These are phyloP conservation scores for Acutogordius australiensis DNA, from an alignment of 2,888 invertebrate genomes.

Conservation along the genomic window DNA sequence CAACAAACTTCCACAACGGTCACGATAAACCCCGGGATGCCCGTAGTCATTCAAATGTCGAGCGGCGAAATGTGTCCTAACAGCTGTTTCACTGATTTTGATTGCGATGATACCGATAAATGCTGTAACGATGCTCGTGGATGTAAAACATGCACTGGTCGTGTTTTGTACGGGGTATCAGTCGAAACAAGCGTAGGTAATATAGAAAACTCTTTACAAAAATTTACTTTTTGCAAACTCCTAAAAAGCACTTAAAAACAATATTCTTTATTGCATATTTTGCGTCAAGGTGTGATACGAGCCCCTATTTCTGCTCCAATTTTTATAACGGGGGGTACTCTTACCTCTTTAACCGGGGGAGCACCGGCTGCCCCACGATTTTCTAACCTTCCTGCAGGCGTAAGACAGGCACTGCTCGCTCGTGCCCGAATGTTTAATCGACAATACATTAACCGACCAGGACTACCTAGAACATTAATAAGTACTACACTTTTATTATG, in stretches of 20 bases:
- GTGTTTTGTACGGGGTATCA: background rate
- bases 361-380: background rate
- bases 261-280: too few species aligned
- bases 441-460: too few species aligned
- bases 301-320: too few species aligned
- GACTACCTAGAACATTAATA: too few species aligned
- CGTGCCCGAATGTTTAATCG: too few species aligned
- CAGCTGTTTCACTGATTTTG: constrained; percentile 1
- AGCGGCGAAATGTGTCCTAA: background rate
- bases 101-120: background rate
- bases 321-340: too few species aligned
- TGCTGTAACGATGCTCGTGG: background rate
- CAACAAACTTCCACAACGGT: background rate
- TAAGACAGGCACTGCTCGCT: background rate
- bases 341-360: too few species aligned
- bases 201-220: background rate
- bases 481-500: too few species aligned
- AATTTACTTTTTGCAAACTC: too few species aligned
- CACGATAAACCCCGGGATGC: background rate
- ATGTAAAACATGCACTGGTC: background rate
- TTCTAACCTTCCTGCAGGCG: background rate
- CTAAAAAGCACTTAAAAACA: too few species aligned
- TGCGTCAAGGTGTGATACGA: background rate
- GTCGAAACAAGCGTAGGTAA: background rate
- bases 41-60: background rate